These are phyloP conservation scores for Rhodinocichla rosea DNA, from an alignment of 2,113 vertebrate species.

Conservation along the genomic window DNA sequence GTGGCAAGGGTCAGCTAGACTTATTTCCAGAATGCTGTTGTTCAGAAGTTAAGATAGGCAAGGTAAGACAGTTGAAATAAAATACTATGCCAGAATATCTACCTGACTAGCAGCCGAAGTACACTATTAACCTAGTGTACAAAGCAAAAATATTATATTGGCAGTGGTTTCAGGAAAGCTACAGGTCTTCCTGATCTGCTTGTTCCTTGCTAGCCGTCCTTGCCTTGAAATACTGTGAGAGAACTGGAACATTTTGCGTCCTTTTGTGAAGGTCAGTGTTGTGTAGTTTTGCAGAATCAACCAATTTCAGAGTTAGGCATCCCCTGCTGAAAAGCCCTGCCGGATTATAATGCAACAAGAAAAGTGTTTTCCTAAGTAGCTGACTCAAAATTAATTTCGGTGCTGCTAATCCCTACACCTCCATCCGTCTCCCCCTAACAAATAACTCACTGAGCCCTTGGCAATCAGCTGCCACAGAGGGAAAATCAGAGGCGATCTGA, in stretches of 20 bases:
- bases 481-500: accelerated
- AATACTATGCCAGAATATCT: neutral
- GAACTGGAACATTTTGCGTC: neutral
- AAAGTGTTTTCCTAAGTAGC: neutral
- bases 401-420: neutral
- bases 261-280: neutral
- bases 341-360: neutral
- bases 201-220: neutral
- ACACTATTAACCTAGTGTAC: neutral
- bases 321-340: neutral
- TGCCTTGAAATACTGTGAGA: neutral
- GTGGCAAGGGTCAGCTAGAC: neutral
- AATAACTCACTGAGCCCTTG: neutral
- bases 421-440: neutral
- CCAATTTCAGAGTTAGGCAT: neutral
- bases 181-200: neutral
- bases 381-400: neutral
- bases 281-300: constrained; percentile 5
- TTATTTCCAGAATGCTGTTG: neutral
- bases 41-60: neutral
- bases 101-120: neutral
- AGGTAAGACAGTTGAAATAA: neutral
- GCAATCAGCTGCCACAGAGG: neutral
- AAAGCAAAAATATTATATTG: neutral
- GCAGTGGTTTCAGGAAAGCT: neutral